phyloP scores from a whole-genome alignment of 2,113 vertebrate genomes.

The Salvator merianae region DNA sequence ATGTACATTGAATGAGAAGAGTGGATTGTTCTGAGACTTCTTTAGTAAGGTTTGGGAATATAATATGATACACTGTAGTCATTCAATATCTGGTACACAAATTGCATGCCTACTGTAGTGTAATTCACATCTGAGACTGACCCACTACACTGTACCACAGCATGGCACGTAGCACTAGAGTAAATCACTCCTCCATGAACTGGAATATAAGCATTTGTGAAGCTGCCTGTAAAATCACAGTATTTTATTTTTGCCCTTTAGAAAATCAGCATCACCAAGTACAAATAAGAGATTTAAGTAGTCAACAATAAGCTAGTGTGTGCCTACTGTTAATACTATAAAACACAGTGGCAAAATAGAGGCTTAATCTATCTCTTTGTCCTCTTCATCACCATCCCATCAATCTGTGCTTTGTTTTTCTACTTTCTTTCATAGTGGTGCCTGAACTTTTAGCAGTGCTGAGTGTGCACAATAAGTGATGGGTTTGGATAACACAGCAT shows the following conservation, averaged over 20 bases:
- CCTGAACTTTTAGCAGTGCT: not conserved
- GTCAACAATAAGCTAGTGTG: accelerated
- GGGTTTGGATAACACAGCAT: not conserved
- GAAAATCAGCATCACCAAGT: slow-evolving; percentile 10
- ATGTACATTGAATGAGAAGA: not conserved
- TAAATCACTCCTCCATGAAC: not conserved
- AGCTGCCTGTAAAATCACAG: not conserved
- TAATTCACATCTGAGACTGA: not conserved
- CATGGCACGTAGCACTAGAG: not conserved
- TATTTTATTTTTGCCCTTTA: not conserved
- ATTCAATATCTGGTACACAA: not conserved
- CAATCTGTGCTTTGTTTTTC: accelerated
- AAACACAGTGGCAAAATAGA: not conserved
- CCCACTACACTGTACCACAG: no score
- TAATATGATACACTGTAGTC: not conserved
- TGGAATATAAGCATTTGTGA: not conserved
- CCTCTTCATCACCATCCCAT: not conserved
- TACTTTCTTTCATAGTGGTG: slow-evolving; percentile 8
- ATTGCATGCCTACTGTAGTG: not conserved
- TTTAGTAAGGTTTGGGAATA: not conserved
- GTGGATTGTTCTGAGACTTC: not conserved
- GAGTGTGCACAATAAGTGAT: not conserved
- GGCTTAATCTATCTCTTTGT: not conserved
- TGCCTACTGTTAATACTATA: accelerated
- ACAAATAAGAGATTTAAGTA: accelerated